These are phyloP conservation scores for Rhinichthys osculus DNA, from an alignment of 2,797 vertebrate genomes.

Conservation along the genomic window DNA sequence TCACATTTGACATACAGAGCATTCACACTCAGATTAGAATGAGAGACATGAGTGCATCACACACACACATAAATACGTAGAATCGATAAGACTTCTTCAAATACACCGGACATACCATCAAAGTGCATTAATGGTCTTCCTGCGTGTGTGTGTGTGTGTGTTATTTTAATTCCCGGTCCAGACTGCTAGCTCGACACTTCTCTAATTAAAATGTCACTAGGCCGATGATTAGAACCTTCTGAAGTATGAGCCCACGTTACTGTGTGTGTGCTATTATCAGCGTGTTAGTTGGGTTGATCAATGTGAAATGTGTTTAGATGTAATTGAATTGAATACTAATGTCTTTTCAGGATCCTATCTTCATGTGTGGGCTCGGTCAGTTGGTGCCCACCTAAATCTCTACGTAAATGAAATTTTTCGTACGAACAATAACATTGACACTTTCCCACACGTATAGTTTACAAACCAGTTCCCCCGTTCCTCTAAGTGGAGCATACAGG, in stretches of 20 bases:
- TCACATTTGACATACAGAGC: slow-evolving; percentile 27
- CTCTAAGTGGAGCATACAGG: not conserved
- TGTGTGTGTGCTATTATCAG: slow-evolving; percentile 63
- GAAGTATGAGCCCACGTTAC: slow-evolving; percentile 73
- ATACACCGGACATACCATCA: not conserved
- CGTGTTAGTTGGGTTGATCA: slow-evolving; percentile 14
- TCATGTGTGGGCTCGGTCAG: not conserved
- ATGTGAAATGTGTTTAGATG: slow-evolving; percentile 44
- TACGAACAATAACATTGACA: not conserved
- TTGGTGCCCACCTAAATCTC: not conserved
- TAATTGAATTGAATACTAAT: slow-evolving; percentile 44
- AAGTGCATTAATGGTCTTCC: slow-evolving; percentile 13
- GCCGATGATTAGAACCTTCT: slow-evolving; percentile 75
- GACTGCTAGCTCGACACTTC: slow-evolving; percentile 74
- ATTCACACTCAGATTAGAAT: slow-evolving; percentile 32
- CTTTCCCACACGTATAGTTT: slow-evolving; percentile 14
- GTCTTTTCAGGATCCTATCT: not conserved
- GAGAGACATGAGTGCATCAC: slow-evolving; percentile 39
- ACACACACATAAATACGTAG: not conserved
- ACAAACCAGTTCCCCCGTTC: slow-evolving; percentile 11
- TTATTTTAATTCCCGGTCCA: slow-evolving; percentile 76
- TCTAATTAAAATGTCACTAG: slow-evolving; percentile 82
- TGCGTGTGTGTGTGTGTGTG: not conserved
- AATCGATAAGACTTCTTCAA: slow-evolving; percentile 7
- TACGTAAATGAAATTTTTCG: not conserved